Evolutionary conservation across 1,140 invertebrate species (phyloP).

Genomic region (Caenorhabditis elegans): DNA sequence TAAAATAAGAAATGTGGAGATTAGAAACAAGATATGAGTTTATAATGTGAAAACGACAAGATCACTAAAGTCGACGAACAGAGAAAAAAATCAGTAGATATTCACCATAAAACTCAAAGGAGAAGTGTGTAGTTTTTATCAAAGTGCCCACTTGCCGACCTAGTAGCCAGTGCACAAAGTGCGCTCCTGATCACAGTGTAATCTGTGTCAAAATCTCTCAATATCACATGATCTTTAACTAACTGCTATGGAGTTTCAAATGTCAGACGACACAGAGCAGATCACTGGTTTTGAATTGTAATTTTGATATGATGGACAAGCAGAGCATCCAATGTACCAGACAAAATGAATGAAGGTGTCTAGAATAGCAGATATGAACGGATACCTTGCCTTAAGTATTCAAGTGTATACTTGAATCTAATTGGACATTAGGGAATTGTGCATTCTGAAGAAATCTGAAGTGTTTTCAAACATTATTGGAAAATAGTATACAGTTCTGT

Average conservation of each 20-base stretch:
- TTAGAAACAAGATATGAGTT: not conserved
- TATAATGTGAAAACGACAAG: not conserved
- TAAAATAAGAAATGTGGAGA: too few species aligned
- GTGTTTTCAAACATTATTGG: not conserved
- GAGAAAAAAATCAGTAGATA: not conserved
- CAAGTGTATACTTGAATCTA: too few species aligned
- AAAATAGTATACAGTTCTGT: not conserved
- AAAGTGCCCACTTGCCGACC: conserved; percentile 14
- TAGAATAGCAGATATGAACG: not conserved
- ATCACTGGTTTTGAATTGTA: conserved; percentile 24
- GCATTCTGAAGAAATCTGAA: too few species aligned
- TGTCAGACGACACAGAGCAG: not conserved
- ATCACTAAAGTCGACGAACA: not conserved
- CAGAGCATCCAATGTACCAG: not conserved
- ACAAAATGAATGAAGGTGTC: not conserved
- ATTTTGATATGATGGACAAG: conserved; percentile 2
- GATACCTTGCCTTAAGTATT: too few species aligned
- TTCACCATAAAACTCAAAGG: conserved; percentile 21
- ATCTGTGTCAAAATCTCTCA: not conserved
- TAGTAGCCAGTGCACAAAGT: conserved; percentile 20
- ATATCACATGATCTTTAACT: not conserved
- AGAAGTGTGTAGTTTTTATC: conserved; percentile 8
- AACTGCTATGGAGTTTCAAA: conserved; percentile 1
- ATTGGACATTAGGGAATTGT: not conserved
- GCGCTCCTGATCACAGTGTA: conserved; percentile 24